A percentile compares a stretch with the other conserved stretches of the same genome.
These are phyloP conservation scores for Phalera bucephala DNA, from an alignment of 2,888 invertebrate genomes.

Conservation along the genomic window DNA sequence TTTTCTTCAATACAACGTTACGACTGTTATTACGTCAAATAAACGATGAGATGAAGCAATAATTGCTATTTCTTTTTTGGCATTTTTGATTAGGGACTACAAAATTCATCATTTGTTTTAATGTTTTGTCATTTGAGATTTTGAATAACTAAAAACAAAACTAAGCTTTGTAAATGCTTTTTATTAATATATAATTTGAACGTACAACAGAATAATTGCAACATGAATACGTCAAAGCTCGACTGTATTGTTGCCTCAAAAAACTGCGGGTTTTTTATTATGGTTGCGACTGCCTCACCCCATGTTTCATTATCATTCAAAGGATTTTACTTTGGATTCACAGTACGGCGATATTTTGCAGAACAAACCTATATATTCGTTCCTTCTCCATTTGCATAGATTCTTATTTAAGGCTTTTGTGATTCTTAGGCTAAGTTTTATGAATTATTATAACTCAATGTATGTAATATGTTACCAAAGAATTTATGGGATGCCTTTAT, in stretches of 20 bases:
- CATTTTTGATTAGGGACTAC: neutral
- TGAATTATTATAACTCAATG: too few relatives aligned
- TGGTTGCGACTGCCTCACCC: constrained; percentile 8
- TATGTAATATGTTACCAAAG: too few relatives aligned
- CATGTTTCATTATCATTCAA: constrained; percentile 19
- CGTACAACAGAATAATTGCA: constrained; percentile 9
- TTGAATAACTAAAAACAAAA: too few relatives aligned
- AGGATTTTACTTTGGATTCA: constrained; percentile 16
- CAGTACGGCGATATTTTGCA: constrained; percentile 7
- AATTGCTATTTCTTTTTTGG: neutral
- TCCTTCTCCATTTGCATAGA: neutral
- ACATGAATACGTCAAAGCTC: constrained; percentile 16
- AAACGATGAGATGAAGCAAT: constrained; percentile 6
- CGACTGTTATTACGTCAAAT: constrained; percentile 32
- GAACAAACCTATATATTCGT: constrained; percentile 16
- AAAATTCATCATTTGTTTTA: too few relatives aligned
- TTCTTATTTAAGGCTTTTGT: too few relatives aligned
- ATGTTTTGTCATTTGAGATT: too few relatives aligned
- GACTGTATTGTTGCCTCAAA: constrained; percentile 13
- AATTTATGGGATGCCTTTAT: too few relatives aligned
- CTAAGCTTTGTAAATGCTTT: too few relatives aligned
- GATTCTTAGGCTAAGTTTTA: too few relatives aligned
- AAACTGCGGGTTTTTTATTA: constrained; percentile 12
- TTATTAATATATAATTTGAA: neutral
- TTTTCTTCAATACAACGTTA: constrained; percentile 42